These are phyloP conservation scores for Phacellophora camtschatica DNA, from an alignment of 30 jellyfish, hydroid and myxozoan genomes.

Conservation along the genomic window DNA sequence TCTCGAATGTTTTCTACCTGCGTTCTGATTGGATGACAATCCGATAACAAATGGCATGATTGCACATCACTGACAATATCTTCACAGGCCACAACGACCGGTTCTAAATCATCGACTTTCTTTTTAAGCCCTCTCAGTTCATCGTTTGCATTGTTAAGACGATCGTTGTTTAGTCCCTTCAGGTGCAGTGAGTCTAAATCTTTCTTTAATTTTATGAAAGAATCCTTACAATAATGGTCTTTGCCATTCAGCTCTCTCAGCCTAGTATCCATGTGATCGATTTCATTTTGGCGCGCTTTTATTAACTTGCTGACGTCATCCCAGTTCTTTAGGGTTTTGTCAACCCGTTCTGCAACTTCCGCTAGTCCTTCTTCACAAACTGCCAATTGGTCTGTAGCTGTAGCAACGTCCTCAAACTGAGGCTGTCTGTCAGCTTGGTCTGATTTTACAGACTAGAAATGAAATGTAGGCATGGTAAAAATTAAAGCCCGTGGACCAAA, in stretches of 20 bases:
- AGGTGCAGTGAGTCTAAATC: slow-evolving; percentile 25
- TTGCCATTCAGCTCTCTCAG: slow-evolving; percentile 51
- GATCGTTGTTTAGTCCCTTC: slow-evolving; percentile 59
- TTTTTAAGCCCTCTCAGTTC: slow-evolving; percentile 45
- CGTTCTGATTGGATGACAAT: slow-evolving; percentile 64
- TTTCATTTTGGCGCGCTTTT: slow-evolving; percentile 63
- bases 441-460: slow-evolving; percentile 53
- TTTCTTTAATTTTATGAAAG: slow-evolving; percentile 63
- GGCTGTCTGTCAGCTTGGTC: slow-evolving; percentile 50
- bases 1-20: slow-evolving; percentile 80
- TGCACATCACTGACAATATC: slow-evolving; percentile 47
- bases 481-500: no score
- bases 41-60: slow-evolving; percentile 63
- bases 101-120: slow-evolving; percentile 69
- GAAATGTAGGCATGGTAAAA: neutral
- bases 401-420: slow-evolving; percentile 38
- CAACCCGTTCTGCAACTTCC: slow-evolving; percentile 32
- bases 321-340: slow-evolving; percentile 50
- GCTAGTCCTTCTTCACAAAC: slow-evolving; percentile 68
- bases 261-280: slow-evolving; percentile 66
- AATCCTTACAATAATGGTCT: slow-evolving; percentile 55
- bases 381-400: slow-evolving; percentile 28
- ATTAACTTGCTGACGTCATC: slow-evolving; percentile 57
- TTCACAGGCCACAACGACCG: slow-evolving; percentile 49
- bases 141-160: slow-evolving; percentile 16